Base-by-base conservation (phyloP, 2,888 invertebrate species). In the Elmis aenea region DNA sequence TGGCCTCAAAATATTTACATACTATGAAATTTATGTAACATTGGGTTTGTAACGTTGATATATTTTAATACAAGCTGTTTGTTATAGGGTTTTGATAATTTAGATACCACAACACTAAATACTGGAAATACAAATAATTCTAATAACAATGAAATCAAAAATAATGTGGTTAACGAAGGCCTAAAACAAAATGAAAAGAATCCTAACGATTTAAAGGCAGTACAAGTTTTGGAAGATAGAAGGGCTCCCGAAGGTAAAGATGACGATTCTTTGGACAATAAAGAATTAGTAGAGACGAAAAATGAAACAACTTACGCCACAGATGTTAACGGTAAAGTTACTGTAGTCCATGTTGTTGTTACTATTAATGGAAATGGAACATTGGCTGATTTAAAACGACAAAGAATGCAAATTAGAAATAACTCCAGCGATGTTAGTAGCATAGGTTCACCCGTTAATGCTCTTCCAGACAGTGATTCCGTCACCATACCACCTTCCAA, bases 311-410 rank as follows among this genome's bases (percentile, higher is more conserved):
- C 61, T 25, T 80, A 82, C 70, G 76, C 79, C 52, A 79, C 83
- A 51, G 81, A 81, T 68, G 77, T 84, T 71, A 88, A 88, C 38
- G 52, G 56, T 44, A 58, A 62, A 55, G 66, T 67, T 36, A 68
- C 67, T 6, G 67, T 67, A 15, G 67, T 68, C 30, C 67, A 68
- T 48, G 80, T 80, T 42, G 79, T 80, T 39, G 86, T 87, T 69
- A 81, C 86, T 72, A 90, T 88, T 62, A 83, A 83, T 64, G 81
- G 82, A 56, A 68, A 66, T 49, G 79, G 79, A 66, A 93, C 93
- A 30, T 75, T 95, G 54, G 85, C 93, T 33, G 93, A 94, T 69
- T 73, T 94, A 66, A 95, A 95, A 72, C 92, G 92, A 67, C 91
- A 93, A 63, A 76, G 94, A 47, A 81, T 89, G 45, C 86, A 87